Percentiles rank a stretch among this genome's conserved stretches.
These are phyloP conservation scores for Pachycephus smyrnensis DNA, from an alignment of 2,888 invertebrate genomes.

Conservation along the genomic window DNA sequence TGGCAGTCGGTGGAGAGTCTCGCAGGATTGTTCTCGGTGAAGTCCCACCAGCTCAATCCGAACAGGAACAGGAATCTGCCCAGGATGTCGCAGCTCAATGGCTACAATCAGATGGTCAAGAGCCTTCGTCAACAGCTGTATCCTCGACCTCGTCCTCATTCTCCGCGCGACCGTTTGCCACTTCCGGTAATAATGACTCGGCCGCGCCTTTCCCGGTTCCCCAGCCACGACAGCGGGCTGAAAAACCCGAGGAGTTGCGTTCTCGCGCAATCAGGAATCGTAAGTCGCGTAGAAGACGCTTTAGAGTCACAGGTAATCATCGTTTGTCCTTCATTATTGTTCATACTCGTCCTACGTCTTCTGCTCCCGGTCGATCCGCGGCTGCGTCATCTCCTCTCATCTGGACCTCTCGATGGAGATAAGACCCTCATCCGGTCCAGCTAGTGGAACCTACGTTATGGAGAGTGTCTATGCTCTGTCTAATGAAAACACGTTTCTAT, in stretches of 20 bases:
- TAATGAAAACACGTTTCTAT: neutral
- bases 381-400: neutral
- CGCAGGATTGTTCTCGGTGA: constrained; percentile 64
- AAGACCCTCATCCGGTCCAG: neutral
- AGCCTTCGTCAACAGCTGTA: neutral
- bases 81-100: constrained; percentile 63
- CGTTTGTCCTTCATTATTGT: constrained; percentile 25
- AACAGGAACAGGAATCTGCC: constrained; percentile 61
- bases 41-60: constrained; percentile 57
- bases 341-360: neutral
- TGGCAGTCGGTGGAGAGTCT: constrained; percentile 70
- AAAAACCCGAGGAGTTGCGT: constrained; percentile 39
- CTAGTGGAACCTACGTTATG: neutral
- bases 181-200: constrained; percentile 9
- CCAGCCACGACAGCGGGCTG: constrained; percentile 52
- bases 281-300: constrained; percentile 64
- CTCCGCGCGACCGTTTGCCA: neutral
- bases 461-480: neutral
- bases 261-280: constrained; percentile 53
- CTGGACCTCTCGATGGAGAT: neutral
- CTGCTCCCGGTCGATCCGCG: neutral
- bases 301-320: constrained; percentile 61
- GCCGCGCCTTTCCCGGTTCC: constrained; percentile 45
- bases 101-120: constrained; percentile 22
- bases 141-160: neutral